These are phyloP conservation scores for Steinernema carpocapsae DNA, from an alignment of 2,888 invertebrate species.

Conservation along the genomic window DNA sequence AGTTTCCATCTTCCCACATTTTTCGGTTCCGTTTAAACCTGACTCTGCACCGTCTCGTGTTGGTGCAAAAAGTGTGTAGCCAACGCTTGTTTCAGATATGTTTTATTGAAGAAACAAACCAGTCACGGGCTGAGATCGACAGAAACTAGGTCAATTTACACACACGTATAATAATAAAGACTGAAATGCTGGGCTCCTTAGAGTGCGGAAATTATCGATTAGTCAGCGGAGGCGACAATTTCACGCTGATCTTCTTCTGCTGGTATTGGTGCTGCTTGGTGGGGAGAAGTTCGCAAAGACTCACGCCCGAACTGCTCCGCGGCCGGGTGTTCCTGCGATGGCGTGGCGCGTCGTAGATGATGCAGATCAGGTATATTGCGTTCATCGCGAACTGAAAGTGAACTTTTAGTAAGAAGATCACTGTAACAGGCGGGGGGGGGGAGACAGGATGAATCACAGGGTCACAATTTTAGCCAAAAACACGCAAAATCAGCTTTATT, in stretches of 20 bases:
- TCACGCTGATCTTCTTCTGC: slow-evolving; percentile 33
- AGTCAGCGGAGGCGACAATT: not conserved
- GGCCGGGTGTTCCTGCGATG: slow-evolving; percentile 3
- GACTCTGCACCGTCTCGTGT: no score
- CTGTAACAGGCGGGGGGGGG: no score
- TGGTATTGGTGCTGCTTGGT: slow-evolving; percentile 11
- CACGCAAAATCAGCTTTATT: no score
- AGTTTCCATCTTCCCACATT: no score
- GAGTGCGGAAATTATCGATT: not conserved
- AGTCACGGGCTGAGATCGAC: slow-evolving; percentile 23
- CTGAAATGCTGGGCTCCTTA: no score
- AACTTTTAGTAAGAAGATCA: not conserved
- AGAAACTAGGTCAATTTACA: slow-evolving; percentile 29
- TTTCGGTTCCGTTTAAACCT: no score
- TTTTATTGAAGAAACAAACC: slow-evolving; percentile 10
- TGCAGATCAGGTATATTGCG: slow-evolving; percentile 61
- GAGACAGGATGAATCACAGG: no score
- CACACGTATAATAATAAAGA: slow-evolving; percentile 31
- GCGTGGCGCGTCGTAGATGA: slow-evolving; percentile 60
- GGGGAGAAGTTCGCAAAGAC: slow-evolving; percentile 27
- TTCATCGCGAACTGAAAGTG: slow-evolving; percentile 61
- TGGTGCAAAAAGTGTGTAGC: no score
- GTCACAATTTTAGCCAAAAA: no score
- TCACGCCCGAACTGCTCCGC: slow-evolving; percentile 23
- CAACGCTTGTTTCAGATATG: not conserved